These are phyloP conservation scores for Ethmia dodecea DNA, from an alignment of 2,888 invertebrate genomes.

Conservation along the genomic window DNA sequence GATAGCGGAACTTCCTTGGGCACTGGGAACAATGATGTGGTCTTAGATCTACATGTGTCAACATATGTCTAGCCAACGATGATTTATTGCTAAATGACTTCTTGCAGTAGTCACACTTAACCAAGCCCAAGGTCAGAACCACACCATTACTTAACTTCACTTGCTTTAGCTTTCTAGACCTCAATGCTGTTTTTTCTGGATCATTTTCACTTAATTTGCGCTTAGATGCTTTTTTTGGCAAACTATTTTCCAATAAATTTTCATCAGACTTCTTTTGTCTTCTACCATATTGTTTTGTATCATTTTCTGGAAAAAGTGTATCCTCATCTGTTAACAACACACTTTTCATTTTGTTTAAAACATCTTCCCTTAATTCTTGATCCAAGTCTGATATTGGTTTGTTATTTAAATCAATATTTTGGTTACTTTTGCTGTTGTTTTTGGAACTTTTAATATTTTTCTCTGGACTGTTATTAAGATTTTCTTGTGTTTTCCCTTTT, in stretches of 20 bases:
- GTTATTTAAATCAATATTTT: constrained; percentile 53
- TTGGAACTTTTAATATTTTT: constrained; percentile 6
- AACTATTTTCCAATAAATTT: background rate
- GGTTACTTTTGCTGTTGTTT: constrained; percentile 53
- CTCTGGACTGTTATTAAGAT: too few relatives aligned
- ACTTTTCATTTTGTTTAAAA: constrained; percentile 11
- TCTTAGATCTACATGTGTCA: constrained; percentile 80
- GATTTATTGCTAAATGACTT: constrained; percentile 81
- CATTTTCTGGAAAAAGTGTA: constrained; percentile 2
- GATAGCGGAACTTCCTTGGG: constrained; percentile 79
- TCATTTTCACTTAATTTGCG: background rate
- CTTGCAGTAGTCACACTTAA: constrained; percentile 79
- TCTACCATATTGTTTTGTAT: background rate
- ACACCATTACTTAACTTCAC: constrained; percentile 33
- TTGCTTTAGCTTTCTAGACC: constrained; percentile 22
- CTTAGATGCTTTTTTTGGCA: background rate
- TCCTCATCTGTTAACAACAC: constrained; percentile 5
- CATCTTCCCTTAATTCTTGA: constrained; percentile 5
- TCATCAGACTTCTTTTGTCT: background rate
- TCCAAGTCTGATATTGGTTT: constrained; percentile 30
- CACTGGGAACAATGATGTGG: constrained; percentile 81
- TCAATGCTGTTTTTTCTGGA: background rate
- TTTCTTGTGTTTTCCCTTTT: too few relatives aligned
- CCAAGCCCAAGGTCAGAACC: constrained; percentile 31
- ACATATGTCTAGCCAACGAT: constrained; percentile 82